These are phyloP conservation scores for Crax fasciolata DNA, from an alignment of 2,797 vertebrate species.

Conservation along the genomic window DNA sequence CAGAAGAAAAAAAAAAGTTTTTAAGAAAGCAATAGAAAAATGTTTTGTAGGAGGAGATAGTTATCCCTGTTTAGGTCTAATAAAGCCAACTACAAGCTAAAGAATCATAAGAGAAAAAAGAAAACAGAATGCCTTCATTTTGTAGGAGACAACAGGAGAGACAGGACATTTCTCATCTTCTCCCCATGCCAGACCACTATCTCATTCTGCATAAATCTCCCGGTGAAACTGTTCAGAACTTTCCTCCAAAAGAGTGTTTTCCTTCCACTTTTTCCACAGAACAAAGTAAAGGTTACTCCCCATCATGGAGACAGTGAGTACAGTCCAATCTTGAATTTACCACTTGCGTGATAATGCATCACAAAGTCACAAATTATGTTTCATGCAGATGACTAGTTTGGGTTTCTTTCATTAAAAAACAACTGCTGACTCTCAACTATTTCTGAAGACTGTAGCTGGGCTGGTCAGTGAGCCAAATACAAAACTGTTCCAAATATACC, in stretches of 20 bases:
- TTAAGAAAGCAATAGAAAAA: neutral
- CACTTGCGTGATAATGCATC: neutral
- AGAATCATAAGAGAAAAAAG: neutral
- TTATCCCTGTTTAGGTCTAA: no score
- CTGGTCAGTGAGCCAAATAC: neutral
- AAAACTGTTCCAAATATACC: neutral
- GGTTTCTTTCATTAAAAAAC: neutral
- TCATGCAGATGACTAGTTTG: neutral
- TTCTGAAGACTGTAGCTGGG: neutral
- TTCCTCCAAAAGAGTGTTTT: neutral
- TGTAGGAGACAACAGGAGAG: neutral
- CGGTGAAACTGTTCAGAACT: neutral
- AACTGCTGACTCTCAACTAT: neutral
- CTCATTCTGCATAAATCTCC: neutral
- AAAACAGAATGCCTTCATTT: neutral
- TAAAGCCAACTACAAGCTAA: neutral
- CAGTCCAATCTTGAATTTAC: neutral
- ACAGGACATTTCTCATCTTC: neutral
- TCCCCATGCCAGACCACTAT: neutral
- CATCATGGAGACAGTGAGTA: fast-evolving
- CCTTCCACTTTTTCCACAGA: neutral
- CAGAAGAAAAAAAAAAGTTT: neutral
- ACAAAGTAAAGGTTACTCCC: neutral
- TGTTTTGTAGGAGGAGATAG: neutral
- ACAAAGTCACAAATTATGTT: neutral